Base-by-base conservation (phyloP, 1,140 invertebrate genomes). In the Atopsyche davidsoni region DNA sequence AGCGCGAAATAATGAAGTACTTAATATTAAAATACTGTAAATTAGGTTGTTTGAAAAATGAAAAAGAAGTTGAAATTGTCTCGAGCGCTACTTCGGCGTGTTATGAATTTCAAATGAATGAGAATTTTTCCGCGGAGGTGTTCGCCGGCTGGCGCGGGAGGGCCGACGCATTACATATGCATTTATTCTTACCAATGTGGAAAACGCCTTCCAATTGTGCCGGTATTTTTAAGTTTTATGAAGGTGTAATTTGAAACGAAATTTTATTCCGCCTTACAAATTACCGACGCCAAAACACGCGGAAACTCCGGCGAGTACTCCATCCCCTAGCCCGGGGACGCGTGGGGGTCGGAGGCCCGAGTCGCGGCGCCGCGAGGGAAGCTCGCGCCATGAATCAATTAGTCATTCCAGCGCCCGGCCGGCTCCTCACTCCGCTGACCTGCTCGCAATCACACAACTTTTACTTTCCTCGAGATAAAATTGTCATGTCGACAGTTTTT, bases 11-110 rank as follows among this genome's bases (percentile, higher is more conserved):
- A 57, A 57, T 53, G 55, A 50, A 57, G 55, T 53, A 47, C 55
- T 57, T 57, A 57, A 57, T 57, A 57, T 53, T 53, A 57, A 57
- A 57, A 57, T 57, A 57, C 51, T 53, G 51, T 53, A 44, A 57
- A 57, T 52, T 57, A 57, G 51, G 31, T 48, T 52, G 36, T 46
- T 46, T 46, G 50, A 41, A 49, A 55, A 44, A 43, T 48, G 28
- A 50, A 43, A 43, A 50, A 50, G 32, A 53, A 47, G 21, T 46
- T 40, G 46, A 49, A 45, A 52, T 57, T 57, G 49, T 57, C 55
- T 47, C 50, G 28, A 49, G 50, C 46, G 45, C 28, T 47, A 52
- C 54, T 51, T 48, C 35, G 46, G 40, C 55, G 55, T 53, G 55
- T 51, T 44, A 57, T 57, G 55, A 57, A 57, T 57, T 51, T 53